Conservation (phyloP, 2,113 vertebrate species). For the rabbit (Oryctolagus cuniculus) region mOryCun1.1 NC_091438.1:38992501-38993000, state of each 20-base stretch:
- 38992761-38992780: not conserved
- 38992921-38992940: not conserved
- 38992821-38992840: constrained; percentile 46
- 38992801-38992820: constrained; percentile 52
- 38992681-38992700: not conserved
- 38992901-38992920: not conserved
- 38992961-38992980: constrained; percentile 49
- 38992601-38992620: not conserved
- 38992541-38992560: not conserved
- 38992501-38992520: not conserved
- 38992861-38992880: not conserved
- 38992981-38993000: constrained; percentile 69
- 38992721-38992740: not conserved
- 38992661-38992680: fast-evolving
- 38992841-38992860: constrained; percentile 65
- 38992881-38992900: not conserved
- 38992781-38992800: constrained; percentile 16
- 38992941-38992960: not conserved
- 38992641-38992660: not conserved
- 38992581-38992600: not conserved
- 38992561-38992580: not conserved
- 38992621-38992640: not conserved
- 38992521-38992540: not conserved
- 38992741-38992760: constrained; percentile 69
- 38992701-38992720: not conserved